phyloP scores from a whole-genome alignment of 2,888 invertebrate species.

The Hypercompe scribonia region DNA sequence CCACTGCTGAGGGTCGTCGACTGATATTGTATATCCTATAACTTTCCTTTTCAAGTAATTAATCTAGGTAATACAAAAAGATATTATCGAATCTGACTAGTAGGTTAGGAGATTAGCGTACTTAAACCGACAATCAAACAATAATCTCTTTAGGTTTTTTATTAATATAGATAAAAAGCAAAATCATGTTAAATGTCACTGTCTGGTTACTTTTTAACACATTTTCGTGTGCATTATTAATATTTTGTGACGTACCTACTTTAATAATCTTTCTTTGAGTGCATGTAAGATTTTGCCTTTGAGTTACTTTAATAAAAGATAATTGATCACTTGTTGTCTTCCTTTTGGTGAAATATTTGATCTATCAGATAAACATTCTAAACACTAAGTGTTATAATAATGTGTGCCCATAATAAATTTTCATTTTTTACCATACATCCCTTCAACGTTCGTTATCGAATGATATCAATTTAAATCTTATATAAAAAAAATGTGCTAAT shows the following conservation, averaged over 20 bases:
- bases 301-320: neutral
- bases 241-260: too few species aligned
- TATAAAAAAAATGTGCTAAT: too few species aligned
- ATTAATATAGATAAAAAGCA: slow-evolving; percentile 26
- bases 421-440: too few species aligned
- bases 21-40: neutral
- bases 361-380: too few species aligned
- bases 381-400: too few species aligned
- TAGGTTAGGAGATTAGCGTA: neutral
- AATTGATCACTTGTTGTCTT: neutral
- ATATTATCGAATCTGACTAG: neutral
- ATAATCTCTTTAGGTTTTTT: neutral
- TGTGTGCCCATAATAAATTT: too few species aligned
- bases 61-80: neutral
- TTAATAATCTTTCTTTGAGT: neutral
- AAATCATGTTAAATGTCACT: slow-evolving; percentile 6
- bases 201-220: neutral
- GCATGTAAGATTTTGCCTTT: too few species aligned
- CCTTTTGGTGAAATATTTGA: too few species aligned
- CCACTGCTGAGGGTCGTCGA: neutral
- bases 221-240: neutral
- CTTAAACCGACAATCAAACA: neutral
- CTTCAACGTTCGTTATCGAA: too few species aligned
- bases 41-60: neutral
- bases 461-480: too few species aligned